phyloP scores from a whole-genome alignment of 1,140 invertebrate genomes.

The Apis dorsata region DNA sequence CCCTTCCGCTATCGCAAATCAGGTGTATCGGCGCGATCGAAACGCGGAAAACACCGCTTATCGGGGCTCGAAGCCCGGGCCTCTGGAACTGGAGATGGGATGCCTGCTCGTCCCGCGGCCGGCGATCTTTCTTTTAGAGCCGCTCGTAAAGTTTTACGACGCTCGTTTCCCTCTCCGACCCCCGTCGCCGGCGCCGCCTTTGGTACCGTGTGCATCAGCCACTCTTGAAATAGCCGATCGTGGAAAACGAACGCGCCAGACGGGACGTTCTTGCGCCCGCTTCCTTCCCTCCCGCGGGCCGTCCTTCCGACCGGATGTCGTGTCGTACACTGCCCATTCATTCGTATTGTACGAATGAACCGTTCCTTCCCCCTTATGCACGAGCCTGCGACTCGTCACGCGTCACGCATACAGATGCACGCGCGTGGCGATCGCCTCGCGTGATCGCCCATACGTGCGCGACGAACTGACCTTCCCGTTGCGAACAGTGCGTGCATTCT shows the following conservation, averaged over 20 bases:
- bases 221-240: constrained; percentile 42
- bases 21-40: too few relatives aligned
- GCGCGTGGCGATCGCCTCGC: neutral
- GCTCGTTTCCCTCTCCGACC: neutral
- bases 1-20: too few relatives aligned
- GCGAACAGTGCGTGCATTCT: too few relatives aligned
- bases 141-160: constrained; percentile 40
- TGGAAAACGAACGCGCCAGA: constrained; percentile 51
- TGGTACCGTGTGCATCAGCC: constrained; percentile 15
- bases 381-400: constrained; percentile 20
- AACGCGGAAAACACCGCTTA: neutral
- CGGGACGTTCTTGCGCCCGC: neutral
- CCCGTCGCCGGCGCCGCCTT: neutral
- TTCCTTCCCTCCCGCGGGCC: constrained; percentile 43
- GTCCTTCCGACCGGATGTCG: constrained; percentile 59
- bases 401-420: constrained; percentile 27
- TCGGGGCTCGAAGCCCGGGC: neutral
- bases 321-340: constrained; percentile 52
- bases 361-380: neutral
- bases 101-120: neutral
- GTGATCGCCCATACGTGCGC: too few relatives aligned
- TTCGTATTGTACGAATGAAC: constrained; percentile 45
- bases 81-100: neutral
- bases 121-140: neutral
- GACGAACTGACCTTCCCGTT: too few relatives aligned